Evolutionary conservation across 1,140 invertebrate genomes (phyloP), one percentile per base, ranked within the genome.

Genomic region (Drosophila parabipectinata): DNA sequence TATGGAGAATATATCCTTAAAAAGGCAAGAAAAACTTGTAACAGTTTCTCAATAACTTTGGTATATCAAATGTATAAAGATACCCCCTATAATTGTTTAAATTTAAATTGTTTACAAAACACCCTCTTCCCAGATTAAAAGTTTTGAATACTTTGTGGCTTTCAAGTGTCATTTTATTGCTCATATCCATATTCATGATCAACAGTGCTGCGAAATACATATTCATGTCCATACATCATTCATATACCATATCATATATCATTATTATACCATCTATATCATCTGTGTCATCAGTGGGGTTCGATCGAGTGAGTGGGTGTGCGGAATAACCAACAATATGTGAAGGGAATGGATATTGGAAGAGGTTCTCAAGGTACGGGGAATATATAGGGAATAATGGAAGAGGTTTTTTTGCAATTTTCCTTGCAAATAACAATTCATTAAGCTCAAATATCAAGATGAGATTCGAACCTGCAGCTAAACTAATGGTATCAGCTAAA

Each of bases 401-500:
- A 21, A 21, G 21, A 9, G 32, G 48, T 30, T 30, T 18, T 9
- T 62, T 21, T 47, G 44, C 44, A 21, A 47, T 18, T 21, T 6
- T 28, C 6, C 7, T 28, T 73, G 71, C 71, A 73, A 72, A 72
- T 73, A 73, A 73, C 71, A 73, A 62, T 72, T 44, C 72, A 67
- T 34, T 34, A 52, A 51, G 44, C 44, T 47, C 44, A 47, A 47
- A 47, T 44, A 44, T 44, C 12, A n/a, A n/a, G 10, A n/a, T n/a
- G 26, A 12, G 52, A n/a, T 15, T 57, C 10, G 21, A 26, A 21
- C 56, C 41, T 7, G 55, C 54, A 39, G 52, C 61, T 64, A 55
- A 55, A 69, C 47, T 53, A 72, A 58, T 15, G 47, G 14, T 72
- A 58, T 45, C 41, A 41, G 34, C 57, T 72, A 72, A 57, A 53